These are phyloP conservation scores for Apomyelois bistriatella DNA, from an alignment of 2,888 invertebrate genomes.

Conservation along the genomic window DNA sequence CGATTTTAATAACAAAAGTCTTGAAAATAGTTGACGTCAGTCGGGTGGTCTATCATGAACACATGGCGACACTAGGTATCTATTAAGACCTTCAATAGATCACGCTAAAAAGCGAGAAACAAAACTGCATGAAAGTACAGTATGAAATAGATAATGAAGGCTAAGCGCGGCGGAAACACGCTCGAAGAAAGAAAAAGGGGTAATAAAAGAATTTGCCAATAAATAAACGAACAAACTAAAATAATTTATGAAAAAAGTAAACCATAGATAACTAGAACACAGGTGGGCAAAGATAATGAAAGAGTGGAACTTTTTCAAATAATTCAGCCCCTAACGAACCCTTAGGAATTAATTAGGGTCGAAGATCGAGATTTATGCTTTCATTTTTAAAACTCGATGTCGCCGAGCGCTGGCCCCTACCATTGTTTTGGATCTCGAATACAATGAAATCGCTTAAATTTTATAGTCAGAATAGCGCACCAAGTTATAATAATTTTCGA, in stretches of 20 bases:
- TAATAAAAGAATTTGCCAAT: background rate
- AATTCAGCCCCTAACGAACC: slow-evolving; percentile 53
- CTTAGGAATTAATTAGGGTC: slow-evolving; percentile 77
- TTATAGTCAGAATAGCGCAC: too few relatives aligned
- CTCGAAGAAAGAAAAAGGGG: too few relatives aligned
- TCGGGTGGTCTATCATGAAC: too few relatives aligned
- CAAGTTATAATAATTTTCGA: too few relatives aligned
- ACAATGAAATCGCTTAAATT: background rate
- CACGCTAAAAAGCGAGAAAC: too few relatives aligned
- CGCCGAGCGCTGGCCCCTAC: slow-evolving; percentile 37
- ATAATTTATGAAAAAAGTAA: slow-evolving; percentile 14
- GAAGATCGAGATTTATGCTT: slow-evolving; percentile 79
- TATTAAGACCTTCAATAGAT: too few relatives aligned
- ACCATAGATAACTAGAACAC: slow-evolving; percentile 24
- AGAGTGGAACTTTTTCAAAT: slow-evolving; percentile 63
- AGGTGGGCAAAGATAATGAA: slow-evolving; percentile 62
- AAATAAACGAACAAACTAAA: slow-evolving; percentile 11
- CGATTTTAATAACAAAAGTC: too few relatives aligned
- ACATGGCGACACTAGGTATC: too few relatives aligned
- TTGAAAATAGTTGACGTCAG: too few relatives aligned
- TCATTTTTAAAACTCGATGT: slow-evolving; percentile 75
- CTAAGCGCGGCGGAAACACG: too few relatives aligned
- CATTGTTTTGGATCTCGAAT: slow-evolving; percentile 12
- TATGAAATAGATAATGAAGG: too few relatives aligned
- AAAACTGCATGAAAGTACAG: too few relatives aligned